Conservation (phyloP, 2,797 vertebrate genomes). For the Hozukius guyotensis region DNA sequence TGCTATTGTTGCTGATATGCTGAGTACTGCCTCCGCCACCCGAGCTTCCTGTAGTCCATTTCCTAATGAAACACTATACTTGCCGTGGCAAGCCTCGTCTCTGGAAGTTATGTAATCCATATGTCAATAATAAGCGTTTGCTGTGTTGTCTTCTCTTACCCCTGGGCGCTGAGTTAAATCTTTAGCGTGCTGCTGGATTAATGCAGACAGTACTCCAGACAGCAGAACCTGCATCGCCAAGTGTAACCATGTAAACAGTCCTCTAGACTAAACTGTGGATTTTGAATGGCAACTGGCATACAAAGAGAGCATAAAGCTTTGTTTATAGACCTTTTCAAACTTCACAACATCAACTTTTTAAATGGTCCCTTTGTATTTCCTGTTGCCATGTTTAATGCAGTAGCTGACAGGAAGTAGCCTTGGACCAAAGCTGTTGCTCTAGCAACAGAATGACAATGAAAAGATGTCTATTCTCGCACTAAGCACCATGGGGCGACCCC, state of each 20-base stretch:
- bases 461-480: not conserved
- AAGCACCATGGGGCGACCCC: not conserved
- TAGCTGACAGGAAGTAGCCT: no score
- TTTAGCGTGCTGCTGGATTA: constrained; percentile 35
- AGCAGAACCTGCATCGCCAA: not conserved
- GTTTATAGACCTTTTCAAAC: not conserved
- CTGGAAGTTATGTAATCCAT: constrained; percentile 47
- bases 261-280: not conserved
- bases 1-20: constrained; percentile 13
- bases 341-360: no score
- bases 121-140: constrained; percentile 50
- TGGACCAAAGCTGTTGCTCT: no score
- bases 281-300: not conserved
- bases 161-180: constrained; percentile 29
- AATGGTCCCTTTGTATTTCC: no score
- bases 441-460: no score
- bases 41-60: constrained; percentile 30
- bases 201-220: not conserved
- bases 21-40: not conserved
- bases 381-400: no score
- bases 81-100: constrained; percentile 11
- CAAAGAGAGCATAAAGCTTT: not conserved
- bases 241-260: not conserved
- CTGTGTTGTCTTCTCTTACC: constrained; percentile 30
- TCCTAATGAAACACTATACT: constrained; percentile 49